phyloP scores from a whole-genome alignment of 1,140 invertebrate species.

The Oryzaephilus surinamensis region DNA sequence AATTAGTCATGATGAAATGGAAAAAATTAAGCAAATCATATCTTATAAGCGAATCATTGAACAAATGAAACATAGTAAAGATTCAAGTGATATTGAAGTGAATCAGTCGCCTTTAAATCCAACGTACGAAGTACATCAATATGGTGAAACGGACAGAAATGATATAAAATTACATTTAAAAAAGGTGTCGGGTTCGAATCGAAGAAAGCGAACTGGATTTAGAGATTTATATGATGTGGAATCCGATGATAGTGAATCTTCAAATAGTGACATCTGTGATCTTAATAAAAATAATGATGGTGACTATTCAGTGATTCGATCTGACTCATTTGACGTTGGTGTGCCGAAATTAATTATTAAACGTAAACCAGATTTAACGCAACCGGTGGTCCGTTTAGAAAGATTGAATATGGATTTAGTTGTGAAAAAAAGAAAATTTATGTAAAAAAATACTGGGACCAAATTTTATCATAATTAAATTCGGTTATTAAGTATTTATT shows the following conservation, averaged over 20 bases:
- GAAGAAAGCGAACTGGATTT: constrained; percentile 14
- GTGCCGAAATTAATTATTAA: constrained; percentile 29
- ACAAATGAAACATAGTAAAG: no score
- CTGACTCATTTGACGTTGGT: constrained; percentile 18
- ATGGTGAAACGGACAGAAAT: constrained; percentile 7
- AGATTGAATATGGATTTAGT: constrained; percentile 16
- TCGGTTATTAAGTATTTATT: no score
- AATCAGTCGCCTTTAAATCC: no score
- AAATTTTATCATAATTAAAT: constrained; percentile 21
- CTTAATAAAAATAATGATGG: constrained; percentile 11
- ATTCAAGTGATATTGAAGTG: constrained; percentile 4
- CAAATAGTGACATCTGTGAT: constrained; percentile 7
- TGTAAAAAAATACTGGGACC: constrained; percentile 21
- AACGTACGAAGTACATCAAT: constrained; percentile 16
- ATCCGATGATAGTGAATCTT: constrained; percentile 8
- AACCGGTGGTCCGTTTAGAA: constrained; percentile 24
- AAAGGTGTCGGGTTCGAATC: constrained; percentile 16
- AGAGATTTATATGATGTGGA: constrained; percentile 12
- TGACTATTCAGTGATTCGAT: constrained; percentile 19
- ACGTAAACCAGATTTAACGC: constrained; percentile 17
- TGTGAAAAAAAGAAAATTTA: constrained; percentile 17
- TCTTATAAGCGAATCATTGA: constrained; percentile 25
- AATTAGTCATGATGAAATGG: constrained; percentile 20
- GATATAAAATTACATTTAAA: constrained; percentile 23
- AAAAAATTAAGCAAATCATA: constrained; percentile 26